Evolutionary conservation across 2,797 vertebrate genomes (phyloP), one percentile per base, ranked within the genome.

Genomic region (Pseudotriccus pelzelni): DNA sequence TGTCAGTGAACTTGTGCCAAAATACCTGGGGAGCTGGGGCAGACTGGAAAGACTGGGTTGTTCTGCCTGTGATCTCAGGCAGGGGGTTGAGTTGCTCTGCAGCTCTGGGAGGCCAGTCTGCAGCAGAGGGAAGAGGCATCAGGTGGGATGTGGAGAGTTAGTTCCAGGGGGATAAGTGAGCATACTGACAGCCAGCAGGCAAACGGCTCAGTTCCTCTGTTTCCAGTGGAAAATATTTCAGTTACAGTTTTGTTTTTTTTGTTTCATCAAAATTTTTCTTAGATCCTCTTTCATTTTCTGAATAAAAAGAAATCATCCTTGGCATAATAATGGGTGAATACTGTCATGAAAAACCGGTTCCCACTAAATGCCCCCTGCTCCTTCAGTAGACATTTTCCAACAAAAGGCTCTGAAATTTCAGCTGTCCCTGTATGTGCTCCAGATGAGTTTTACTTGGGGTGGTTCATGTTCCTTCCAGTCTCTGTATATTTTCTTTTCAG

Each of bases 161-260:
- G 56, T 90, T 84, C 1, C 7, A 82, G 50, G 67, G 82, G 73
- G 63, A 72, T 91, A 64, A 78, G 69, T 27, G 82, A 87, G 58
- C 68, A 69, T 47, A 39, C 70, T 88, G 68, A 82, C 47, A 79
- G 83, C 96, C 84, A 86, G 85, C 56, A 94, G 94, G 87, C 93
- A 91, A 77, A 95, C 94, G 93, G 91, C 90, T 95, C 76, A 5
- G 74, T 88, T 93, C 63, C 50, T 91, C 84, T 80, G 82, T 93
- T 96, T 96, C 93, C 90, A 93, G 32, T 86, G 80, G 95, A 96
- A 97, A 94, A 91, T 84, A 83, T 84, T 91, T 87, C 70, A 89
- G 32, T 84, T 84, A 76, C 47, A 30, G 30, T 22, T 62, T 72
- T 62, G 36, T 39, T 74, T 84, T 41, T 69, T 68, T 55, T 23